Base-by-base conservation (phyloP, 2,113 vertebrate genomes). In the Pteropus alecto region DNA sequence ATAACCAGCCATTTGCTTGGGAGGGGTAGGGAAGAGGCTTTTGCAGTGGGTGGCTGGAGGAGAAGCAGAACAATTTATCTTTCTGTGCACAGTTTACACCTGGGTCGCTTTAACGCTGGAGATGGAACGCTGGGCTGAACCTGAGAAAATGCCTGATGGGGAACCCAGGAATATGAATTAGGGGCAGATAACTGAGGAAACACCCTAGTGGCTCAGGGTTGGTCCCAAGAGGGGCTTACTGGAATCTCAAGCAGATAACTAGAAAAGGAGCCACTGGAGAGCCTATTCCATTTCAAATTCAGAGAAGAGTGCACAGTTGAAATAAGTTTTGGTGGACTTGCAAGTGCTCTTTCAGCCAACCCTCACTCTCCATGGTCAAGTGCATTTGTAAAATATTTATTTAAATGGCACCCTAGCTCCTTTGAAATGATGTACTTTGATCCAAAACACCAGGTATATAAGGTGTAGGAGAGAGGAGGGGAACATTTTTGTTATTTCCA, bases 401-500 rank as follows among this genome's bases (percentile, higher is more conserved):
- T 73, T 41, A 33, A 14, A 24, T 51, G 38, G 33, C 33, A 93
- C 1, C n/a, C 38, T 28, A 6, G 2, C 19, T 38, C 54, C 60
- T 91, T 79, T 70, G n/a, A 35, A 71, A 41, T 68, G 26, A 74
- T 46, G 7, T 51, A 24, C n/a, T 85, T 93, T 85, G 77, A 60
- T 46, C 15, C 51, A 30, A 74, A 51, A 91, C 5, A 13, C 30
- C n/a, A 58, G 35, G 26, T 67, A 24, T 9, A 65, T 24, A 71
- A 56, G 12, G 26, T 58, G 21, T 6, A 41, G 56, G 26, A 33
- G 18, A 65, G 22, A 90, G 18, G 68, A 46, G 5, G 21, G 28
- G 26, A 43, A 48, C 14, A 51, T 48, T 51, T 13, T 51, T 68
- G 13, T 30, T 4, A 15, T 43, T 74, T 54, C 14, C 1, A n/a